Conservation (phyloP, 2,113 vertebrate genomes). For the Gnathonemus longibarbis region DNA sequence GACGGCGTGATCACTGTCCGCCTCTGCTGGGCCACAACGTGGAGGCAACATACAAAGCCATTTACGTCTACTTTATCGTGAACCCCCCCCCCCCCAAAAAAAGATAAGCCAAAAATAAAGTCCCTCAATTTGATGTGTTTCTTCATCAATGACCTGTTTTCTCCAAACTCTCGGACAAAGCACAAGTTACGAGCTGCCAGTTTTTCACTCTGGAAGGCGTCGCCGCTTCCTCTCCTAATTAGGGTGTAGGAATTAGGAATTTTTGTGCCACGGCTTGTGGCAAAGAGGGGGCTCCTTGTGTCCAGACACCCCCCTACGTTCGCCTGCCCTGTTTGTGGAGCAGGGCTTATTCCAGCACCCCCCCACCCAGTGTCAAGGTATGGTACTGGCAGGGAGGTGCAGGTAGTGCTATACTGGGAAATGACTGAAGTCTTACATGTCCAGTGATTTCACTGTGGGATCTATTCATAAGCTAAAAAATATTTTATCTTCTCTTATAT, state of each 20-base stretch:
- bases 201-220: not conserved
- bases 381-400: not conserved
- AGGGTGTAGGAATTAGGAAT: not conserved
- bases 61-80: not conserved
- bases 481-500: not conserved
- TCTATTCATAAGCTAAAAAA: not conserved
- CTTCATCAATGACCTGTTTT: not conserved
- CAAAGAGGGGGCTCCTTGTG: constrained; percentile 47
- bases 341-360: too few species aligned
- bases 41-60: not conserved
- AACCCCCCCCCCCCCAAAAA: not conserved
- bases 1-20: not conserved
- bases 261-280: constrained; percentile 48
- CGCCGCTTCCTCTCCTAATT: constrained; percentile 48
- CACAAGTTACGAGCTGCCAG: not conserved
- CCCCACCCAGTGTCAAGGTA: not conserved
- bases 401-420: not conserved
- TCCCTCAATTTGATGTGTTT: not conserved
- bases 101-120: not conserved
- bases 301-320: not conserved
- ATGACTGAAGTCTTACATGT: not conserved
- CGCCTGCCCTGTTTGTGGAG: not conserved
- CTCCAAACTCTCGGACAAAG: not conserved
- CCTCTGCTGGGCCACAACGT: not conserved
- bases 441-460: not conserved